Base-by-base conservation (phyloP, 2,888 invertebrate species). In the Drosophila tanythrix region DNA sequence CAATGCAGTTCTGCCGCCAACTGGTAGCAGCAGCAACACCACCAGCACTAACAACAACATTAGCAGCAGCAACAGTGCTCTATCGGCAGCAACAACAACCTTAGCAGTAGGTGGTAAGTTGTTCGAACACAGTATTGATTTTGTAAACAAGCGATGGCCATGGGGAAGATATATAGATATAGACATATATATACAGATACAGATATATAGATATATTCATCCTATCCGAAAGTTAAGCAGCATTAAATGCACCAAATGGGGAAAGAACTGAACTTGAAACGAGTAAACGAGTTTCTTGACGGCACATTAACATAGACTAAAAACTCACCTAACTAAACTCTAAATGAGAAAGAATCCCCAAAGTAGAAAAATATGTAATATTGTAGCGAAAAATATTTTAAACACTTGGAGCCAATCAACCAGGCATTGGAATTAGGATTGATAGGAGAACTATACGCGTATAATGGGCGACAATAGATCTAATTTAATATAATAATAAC, bases 41-140 rank as follows among this genome's bases (percentile, higher is more conserved):
- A 27, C n/a, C 31, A 58, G 21, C 60, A 43, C 11, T 43, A 36
- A 36, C 31, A 58, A 38, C 36, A 53, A 57, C 21, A 25, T 38
- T 18, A 25, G 21, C 36, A 62, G 33, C 61, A 38, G 38, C 40
- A 57, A 38, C 33, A 53, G 43, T 27, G 46, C 11, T 7, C 15
- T 8, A 25, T n/a, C 61, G 11, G 1, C 21, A 43, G 43, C 43
- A 21, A 6, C 43, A 43, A 21, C 21, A 21, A 43, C 21, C 33
- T 11, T 33, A 18, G 10, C 35, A 53, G 18, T 18, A 55, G 40
- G 48, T 18, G 18, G 50, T 31, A 53, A 53, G 35, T 35, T 36
- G 43, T 43, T 43, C 21, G 6, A 13, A 43, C 11, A 43, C 21
- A 11, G 21, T 43, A 43, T 43, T 21, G 21, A 43, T 21, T 21